Percentiles rank a stretch among this genome's conserved stretches.
Conservation (phyloP, 37 sponge, comb jelly and placozoan species). For the Crambe crambe region DNA sequence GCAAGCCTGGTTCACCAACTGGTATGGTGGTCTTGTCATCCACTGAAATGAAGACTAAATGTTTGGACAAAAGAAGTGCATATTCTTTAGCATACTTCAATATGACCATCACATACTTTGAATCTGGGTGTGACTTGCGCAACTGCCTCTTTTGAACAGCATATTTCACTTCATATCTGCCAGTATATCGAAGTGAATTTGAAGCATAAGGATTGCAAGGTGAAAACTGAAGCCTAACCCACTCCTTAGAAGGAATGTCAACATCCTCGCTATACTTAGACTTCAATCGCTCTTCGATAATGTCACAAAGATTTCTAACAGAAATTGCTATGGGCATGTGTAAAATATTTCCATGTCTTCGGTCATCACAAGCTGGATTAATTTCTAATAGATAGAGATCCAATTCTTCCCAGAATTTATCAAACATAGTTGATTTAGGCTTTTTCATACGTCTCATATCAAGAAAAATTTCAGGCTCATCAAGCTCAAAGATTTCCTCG, state of each 20-base stretch:
- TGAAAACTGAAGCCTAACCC: constrained; percentile 38
- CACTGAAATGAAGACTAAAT: constrained; percentile 7
- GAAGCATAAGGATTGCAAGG: constrained; percentile 27
- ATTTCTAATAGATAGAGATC: background rate
- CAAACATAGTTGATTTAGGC: constrained; percentile 17
- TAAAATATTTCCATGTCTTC: constrained; percentile 26
- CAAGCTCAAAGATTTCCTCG: background rate
- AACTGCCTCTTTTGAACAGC: constrained; percentile 33
- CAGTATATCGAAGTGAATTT: constrained; percentile 29
- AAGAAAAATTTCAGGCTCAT: constrained; percentile 28
- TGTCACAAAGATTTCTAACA: constrained; percentile 24
- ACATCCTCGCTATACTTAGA: background rate
- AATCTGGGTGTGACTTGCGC: constrained; percentile 19
- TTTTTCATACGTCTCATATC: constrained; percentile 18
- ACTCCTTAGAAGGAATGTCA: constrained; percentile 23
- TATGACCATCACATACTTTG: constrained; percentile 18
- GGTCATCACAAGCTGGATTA: constrained; percentile 28
- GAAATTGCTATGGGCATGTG: constrained; percentile 42
- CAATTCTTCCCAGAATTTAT: constrained; percentile 21
- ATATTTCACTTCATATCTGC: constrained; percentile 36
- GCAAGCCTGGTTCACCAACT: constrained; percentile 25
- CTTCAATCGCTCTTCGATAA: constrained; percentile 8
- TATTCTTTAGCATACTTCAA: background rate
- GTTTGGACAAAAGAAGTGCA: background rate
- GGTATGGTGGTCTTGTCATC: constrained; percentile 26